phyloP scores from a whole-genome alignment of 2,113 vertebrate species.

The Rhea pennata region DNA sequence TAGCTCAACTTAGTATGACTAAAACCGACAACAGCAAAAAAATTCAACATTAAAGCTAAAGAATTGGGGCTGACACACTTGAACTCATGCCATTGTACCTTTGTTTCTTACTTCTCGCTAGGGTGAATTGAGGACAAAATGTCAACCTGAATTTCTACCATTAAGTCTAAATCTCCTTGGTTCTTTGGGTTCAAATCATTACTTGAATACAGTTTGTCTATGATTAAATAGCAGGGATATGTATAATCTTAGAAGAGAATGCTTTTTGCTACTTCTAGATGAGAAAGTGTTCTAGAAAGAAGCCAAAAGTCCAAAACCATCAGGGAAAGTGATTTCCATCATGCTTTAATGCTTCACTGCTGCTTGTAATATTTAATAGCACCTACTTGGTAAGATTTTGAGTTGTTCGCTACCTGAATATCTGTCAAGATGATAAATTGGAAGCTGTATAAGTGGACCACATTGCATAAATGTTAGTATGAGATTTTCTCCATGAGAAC shows the following conservation, averaged over 20 bases:
- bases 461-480: not conserved
- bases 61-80: constrained; percentile 13
- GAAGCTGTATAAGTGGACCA: not conserved
- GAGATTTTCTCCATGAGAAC: not conserved
- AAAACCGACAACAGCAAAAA: constrained; percentile 35
- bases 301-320: not conserved
- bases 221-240: not conserved
- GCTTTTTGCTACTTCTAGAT: not conserved
- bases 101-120: constrained; percentile 38
- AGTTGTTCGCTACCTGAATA: not conserved
- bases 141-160: constrained; percentile 16
- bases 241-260: not conserved
- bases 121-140: constrained; percentile 15
- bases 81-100: constrained; percentile 22
- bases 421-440: not conserved
- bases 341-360: not conserved
- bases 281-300: not conserved
- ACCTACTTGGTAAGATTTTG: not conserved
- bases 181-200: not conserved
- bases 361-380: not conserved
- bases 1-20: not conserved
- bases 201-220: not conserved
- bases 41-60: constrained; percentile 4
- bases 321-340: not conserved
- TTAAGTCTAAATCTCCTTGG: not conserved